Evolutionary conservation across 2,888 invertebrate genomes (phyloP), one percentile per base, ranked within the genome.

Genomic region (Patella depressa): DNA sequence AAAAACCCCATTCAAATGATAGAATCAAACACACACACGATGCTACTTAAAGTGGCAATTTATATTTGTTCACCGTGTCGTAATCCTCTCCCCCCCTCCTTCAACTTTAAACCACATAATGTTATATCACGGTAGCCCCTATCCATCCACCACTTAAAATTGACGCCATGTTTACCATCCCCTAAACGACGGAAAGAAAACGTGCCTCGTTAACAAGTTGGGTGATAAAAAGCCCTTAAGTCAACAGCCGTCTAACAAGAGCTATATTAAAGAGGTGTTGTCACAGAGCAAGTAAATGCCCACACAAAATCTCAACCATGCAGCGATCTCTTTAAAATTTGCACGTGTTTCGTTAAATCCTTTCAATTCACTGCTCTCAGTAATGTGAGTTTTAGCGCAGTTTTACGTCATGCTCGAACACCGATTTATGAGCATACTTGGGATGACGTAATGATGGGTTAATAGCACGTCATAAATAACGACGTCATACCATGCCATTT

Each of bases 81-180:
- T 65, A 24, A 65, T 19, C 17, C 11, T 12, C 24, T 14, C 65
- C 24, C 65, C 19, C 24, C 14, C 65, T 65, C 24, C 24, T 14
- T 19, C 65, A 24, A 24, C 65, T 65, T 24, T 65, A 24, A 19
- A 65, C 12, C 65, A 24, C 65, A 45, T 45, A 65, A 65, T 65
- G 19, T 65, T 65, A 65, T 24, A 24, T 65, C 65, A 65, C 65
- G 65, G 65, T 65, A 65, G 65, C 65, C 65, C 11, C 45, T 45
- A 45, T 65, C 24, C 24, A 24, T 24, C 24, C 11, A 65, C 24
- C 65, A 65, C 65, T 65, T 65, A 24, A 24, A 65, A 19, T 24
- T 65, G 24, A 65, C 19, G 19, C 24, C 19, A 65, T 65, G 65
- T 65, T 65, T 19, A 65, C 65, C 65, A 24, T 14, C 24, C 24